A percentile compares a stretch with the other conserved stretches of the same genome.
Evolutionary conservation across 2,797 vertebrate genomes (phyloP).

Genomic region (Chaenodraco wilsoni): DNA sequence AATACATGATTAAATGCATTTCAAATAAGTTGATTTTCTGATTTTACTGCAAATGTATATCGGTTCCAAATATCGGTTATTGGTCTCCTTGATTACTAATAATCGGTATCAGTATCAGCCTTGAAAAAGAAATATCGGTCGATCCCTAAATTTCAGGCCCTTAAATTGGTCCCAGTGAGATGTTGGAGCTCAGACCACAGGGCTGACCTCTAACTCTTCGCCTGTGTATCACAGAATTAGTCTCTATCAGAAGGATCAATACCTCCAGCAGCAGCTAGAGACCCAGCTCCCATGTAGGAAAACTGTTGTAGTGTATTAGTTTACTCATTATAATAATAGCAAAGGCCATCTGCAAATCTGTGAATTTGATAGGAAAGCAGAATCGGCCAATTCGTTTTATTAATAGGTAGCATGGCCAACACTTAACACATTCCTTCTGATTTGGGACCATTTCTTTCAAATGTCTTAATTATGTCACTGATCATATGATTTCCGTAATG

Average conservation of each 20-base stretch:
- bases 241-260: slow-evolving; percentile 66
- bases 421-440: neutral
- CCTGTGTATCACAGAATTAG: slow-evolving; percentile 51
- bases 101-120: no score
- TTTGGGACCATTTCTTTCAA: neutral
- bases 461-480: neutral
- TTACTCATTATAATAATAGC: slow-evolving; percentile 40
- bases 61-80: no score
- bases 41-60: no score
- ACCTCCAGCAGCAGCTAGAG: slow-evolving; percentile 26
- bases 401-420: neutral
- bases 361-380: slow-evolving; percentile 26
- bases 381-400: slow-evolving; percentile 1
- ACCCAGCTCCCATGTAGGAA: slow-evolving; percentile 8
- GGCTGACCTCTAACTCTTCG: slow-evolving; percentile 56
- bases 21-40: no score
- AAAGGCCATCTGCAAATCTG: slow-evolving; percentile 41
- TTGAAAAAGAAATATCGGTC: no score
- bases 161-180: slow-evolving; percentile 84
- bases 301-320: slow-evolving; percentile 30
- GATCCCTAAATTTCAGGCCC: slow-evolving; percentile 20
- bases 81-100: no score
- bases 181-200: slow-evolving; percentile 40
- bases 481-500: neutral
- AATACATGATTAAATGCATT: no score